Evolutionary conservation across 2,888 invertebrate genomes (phyloP).

Genomic region (Spilosoma lubricipeda): DNA sequence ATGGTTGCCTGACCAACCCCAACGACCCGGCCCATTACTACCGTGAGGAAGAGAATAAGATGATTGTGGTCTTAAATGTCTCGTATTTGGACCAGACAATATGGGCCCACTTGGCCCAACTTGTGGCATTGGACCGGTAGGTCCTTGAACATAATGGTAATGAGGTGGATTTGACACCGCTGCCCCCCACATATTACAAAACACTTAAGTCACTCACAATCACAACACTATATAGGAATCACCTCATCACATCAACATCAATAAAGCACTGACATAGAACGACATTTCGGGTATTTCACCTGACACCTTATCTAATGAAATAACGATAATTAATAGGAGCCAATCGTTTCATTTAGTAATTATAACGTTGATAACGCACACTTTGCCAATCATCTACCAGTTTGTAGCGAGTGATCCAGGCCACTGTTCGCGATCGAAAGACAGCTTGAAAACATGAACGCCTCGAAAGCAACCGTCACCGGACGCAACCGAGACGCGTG

Average conservation of each 20-base stretch:
- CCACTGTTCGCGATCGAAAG: constrained; percentile 80
- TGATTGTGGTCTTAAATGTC: constrained; percentile 80
- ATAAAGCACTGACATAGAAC: constrained; percentile 71
- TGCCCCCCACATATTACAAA: constrained; percentile 80
- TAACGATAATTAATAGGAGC: constrained; percentile 71
- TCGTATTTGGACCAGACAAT: constrained; percentile 71
- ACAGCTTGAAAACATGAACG: constrained; percentile 76
- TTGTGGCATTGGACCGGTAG: constrained; percentile 67
- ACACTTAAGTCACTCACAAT: constrained; percentile 64
- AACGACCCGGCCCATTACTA: constrained; percentile 83
- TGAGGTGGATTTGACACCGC: constrained; percentile 81
- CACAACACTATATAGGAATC: constrained; percentile 70
- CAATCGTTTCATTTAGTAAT: constrained; percentile 70
- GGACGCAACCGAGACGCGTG: constrained; percentile 81
- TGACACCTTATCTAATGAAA: constrained; percentile 69
- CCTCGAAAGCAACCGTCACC: constrained; percentile 82
- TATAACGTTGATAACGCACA: constrained; percentile 71
- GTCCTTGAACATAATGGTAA: constrained; percentile 78
- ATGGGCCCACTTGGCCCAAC: constrained; percentile 76
- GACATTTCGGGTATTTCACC: constrained; percentile 67
- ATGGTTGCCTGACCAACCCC: constrained; percentile 86
- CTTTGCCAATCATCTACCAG: constrained; percentile 66
- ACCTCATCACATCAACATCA: constrained; percentile 73
- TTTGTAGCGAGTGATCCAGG: constrained; percentile 74
- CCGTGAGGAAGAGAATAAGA: constrained; percentile 85